These are phyloP conservation scores for Chironomus riparius DNA, from an alignment of 2,888 invertebrate genomes.

Conservation along the genomic window DNA sequence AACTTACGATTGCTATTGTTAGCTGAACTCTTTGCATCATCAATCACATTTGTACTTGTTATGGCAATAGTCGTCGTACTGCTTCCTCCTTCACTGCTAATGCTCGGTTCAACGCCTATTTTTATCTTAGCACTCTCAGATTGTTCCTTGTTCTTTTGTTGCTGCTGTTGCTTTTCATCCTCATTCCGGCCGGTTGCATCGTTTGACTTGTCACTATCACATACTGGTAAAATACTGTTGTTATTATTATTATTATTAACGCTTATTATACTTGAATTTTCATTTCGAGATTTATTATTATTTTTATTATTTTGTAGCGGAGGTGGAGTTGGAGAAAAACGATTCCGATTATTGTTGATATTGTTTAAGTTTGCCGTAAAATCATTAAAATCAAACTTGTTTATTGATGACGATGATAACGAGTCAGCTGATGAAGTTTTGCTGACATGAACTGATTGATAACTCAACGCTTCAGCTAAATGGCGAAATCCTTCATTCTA, in stretches of 20 bases:
- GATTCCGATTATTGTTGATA: conserved; percentile 22
- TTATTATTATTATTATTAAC: conserved; percentile 11
- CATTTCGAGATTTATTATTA: background rate
- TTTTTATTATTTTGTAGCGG: conserved; percentile 5
- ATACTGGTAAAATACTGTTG: conserved; percentile 23
- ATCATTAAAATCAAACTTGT: conserved; percentile 24
- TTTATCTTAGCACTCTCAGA: background rate
- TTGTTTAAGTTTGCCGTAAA: conserved; percentile 20
- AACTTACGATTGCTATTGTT: background rate
- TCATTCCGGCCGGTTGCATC: background rate
- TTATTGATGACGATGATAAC: background rate
- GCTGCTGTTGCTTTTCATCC: background rate
- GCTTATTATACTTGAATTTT: background rate
- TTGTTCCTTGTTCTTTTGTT: background rate
- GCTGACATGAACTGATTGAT: conserved; percentile 47
- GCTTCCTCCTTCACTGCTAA: background rate
- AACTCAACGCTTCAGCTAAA: conserved; percentile 62
- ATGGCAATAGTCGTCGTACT: background rate
- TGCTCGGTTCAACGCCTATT: background rate
- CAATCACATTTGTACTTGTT: background rate
- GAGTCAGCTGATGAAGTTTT: background rate
- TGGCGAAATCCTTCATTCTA: conserved; percentile 65
- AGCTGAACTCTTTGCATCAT: background rate
- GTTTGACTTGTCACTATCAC: conserved; percentile 16
- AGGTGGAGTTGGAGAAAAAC: conserved; percentile 18